Conservation (phyloP, 2,113 vertebrate species). For the Henicopernis longicauda region DNA sequence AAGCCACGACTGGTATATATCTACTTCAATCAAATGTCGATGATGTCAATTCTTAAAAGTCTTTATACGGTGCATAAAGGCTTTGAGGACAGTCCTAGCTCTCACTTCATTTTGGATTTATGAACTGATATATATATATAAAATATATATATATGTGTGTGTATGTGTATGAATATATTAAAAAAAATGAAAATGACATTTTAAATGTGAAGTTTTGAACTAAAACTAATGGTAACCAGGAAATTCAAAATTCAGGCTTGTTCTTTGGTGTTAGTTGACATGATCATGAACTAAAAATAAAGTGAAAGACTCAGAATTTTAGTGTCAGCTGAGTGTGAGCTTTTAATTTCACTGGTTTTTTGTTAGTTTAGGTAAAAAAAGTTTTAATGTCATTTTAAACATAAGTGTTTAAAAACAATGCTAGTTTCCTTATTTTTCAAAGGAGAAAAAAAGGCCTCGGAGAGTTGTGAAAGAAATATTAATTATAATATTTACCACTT, state of each 20-base stretch:
- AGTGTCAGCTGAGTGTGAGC: not conserved
- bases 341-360: not conserved
- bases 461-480: not conserved
- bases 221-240: slow-evolving; percentile 25
- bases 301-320: not conserved
- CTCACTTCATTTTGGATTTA: slow-evolving; percentile 10
- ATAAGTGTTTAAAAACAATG: not conserved
- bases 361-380: not conserved
- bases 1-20: slow-evolving; percentile 27
- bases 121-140: not conserved
- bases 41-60: slow-evolving; percentile 52
- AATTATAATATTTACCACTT: not conserved
- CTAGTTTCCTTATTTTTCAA: slow-evolving; percentile 22
- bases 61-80: slow-evolving; percentile 7
- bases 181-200: not conserved
- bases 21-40: slow-evolving; percentile 29
- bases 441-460: not conserved
- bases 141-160: not conserved
- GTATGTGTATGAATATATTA: not conserved
- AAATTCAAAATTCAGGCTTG: not conserved
- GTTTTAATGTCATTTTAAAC: not conserved
- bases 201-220: not conserved
- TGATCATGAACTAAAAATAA: not conserved
- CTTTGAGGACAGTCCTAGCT: not conserved
- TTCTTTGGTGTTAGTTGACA: not conserved